These are phyloP conservation scores for Lithobates pipiens DNA, from an alignment of 2,797 vertebrate genomes.

Conservation along the genomic window DNA sequence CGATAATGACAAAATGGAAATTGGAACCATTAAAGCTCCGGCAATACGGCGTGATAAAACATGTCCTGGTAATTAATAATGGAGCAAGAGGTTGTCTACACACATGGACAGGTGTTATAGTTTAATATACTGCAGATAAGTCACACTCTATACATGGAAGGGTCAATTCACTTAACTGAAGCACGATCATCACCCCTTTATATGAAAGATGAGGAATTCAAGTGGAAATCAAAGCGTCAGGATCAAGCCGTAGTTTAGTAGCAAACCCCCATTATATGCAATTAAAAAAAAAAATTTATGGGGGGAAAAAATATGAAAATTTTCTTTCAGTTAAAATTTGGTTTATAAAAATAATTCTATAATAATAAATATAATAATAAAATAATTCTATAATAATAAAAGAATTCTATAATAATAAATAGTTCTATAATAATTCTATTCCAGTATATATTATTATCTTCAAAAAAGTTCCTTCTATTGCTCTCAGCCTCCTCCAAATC, in stretches of 20 bases:
- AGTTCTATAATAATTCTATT: too few species aligned
- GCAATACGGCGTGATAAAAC: not conserved
- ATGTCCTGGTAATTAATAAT: not conserved
- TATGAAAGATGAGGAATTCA: not conserved
- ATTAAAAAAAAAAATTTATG: too few species aligned
- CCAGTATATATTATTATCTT: too few species aligned
- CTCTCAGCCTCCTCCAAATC: too few species aligned
- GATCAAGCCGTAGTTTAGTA: not conserved
- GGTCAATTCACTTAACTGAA: conserved; percentile 12
- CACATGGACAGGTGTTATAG: not conserved
- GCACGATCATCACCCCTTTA: not conserved
- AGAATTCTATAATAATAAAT: too few species aligned
- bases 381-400: too few species aligned
- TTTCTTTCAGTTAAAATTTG: too few species aligned
- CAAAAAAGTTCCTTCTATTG: too few species aligned
- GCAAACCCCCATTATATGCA: too few species aligned
- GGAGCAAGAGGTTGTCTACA: conserved; percentile 7
- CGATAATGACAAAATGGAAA: conserved; percentile 1
- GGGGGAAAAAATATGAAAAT: too few species aligned
- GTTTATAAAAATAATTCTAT: too few species aligned
- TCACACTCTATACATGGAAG: not conserved
- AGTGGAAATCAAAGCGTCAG: not conserved
- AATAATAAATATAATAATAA: too few species aligned
- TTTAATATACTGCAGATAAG: not conserved
- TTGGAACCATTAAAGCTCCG: not conserved